Evolutionary conservation across 2,113 vertebrate species (phyloP), one percentile per base, ranked within the genome.

Genomic region (Boleophthalmus pectinirostris): DNA sequence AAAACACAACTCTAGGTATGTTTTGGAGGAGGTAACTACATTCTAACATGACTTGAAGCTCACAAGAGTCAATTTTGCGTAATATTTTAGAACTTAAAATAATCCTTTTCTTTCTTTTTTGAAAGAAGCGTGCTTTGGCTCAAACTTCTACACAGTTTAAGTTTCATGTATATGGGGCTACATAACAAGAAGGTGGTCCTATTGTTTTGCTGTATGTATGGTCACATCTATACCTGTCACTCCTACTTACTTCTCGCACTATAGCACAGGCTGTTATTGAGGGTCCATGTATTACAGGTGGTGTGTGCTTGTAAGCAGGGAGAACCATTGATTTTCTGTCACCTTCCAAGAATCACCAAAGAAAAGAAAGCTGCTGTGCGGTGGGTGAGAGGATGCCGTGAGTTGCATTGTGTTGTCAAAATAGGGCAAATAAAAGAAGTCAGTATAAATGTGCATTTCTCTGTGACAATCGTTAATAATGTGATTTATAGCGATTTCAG

Each of bases 271-370:
- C 60, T 47, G 68, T 87, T 73, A 82, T 85, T 89, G 87, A 78
- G 80, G 72, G 85, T n/a, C 14, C 82, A 80, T 74, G 79, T 86
- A 81, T 84, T 87, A 87, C 80, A 89, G 79, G 78, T 82, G 82
- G 29, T 80, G 78, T 79, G 87, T 71, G 66, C 77, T 87, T 87
- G 84, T 88, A 87, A 87, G 77, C 70, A 88, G 73, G 57, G 23
- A 74, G 74, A 75, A 73, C 66, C 78, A 90, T 90, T 0, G 83
- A 89, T 90, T 90, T 87, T 75, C 77, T 81, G 83, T 85, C 66
- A 12, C 73, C 84, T 81, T 82, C 25, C 69, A 66, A 88, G 68
- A 81, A 84, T 85, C 85, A 84, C 79, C 69, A 83, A 85, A 81
- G 78, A 63, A 89, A 80, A 70, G 75, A 81, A 83, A 66, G 45